Evolutionary conservation across 2,888 invertebrate genomes (phyloP).

Genomic region (Pollenia angustigena): DNA sequence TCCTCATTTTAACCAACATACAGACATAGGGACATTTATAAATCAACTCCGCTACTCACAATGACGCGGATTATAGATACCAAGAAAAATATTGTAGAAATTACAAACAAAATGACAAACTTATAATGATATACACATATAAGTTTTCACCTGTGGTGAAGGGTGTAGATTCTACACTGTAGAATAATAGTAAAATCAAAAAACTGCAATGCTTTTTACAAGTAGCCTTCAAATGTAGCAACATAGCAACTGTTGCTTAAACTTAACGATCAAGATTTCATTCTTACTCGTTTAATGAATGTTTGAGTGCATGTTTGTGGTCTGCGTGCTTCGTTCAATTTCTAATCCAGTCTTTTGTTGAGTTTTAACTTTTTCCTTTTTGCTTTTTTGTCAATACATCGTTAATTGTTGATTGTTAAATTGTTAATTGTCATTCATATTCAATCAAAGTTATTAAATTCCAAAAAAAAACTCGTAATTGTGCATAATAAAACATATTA

Average conservation of each 20-base stretch:
- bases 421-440: slow-evolving; percentile 20
- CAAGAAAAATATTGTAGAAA: no score
- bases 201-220: slow-evolving; percentile 10
- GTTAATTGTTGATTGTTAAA: slow-evolving; percentile 4
- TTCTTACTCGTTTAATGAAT: background rate
- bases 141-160: no score
- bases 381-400: slow-evolving; percentile 34
- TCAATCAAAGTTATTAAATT: slow-evolving; percentile 1
- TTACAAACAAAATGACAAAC: no score
- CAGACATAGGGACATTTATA: no score
- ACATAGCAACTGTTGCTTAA: slow-evolving; percentile 18
- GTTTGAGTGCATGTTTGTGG: background rate
- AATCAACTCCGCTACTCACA: no score
- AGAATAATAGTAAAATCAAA: background rate
- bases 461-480: background rate
- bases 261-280: background rate
- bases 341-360: slow-evolving; percentile 35
- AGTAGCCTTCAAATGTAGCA: slow-evolving; percentile 27
- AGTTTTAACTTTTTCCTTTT: slow-evolving; percentile 20
- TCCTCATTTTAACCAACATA: no score
- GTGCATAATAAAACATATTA: background rate
- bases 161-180: no score
- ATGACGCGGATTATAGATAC: no score
- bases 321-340: background rate
- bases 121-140: no score